Conservation (phyloP, 2,888 invertebrate genomes). For the Pachydiplax longipennis region DNA sequence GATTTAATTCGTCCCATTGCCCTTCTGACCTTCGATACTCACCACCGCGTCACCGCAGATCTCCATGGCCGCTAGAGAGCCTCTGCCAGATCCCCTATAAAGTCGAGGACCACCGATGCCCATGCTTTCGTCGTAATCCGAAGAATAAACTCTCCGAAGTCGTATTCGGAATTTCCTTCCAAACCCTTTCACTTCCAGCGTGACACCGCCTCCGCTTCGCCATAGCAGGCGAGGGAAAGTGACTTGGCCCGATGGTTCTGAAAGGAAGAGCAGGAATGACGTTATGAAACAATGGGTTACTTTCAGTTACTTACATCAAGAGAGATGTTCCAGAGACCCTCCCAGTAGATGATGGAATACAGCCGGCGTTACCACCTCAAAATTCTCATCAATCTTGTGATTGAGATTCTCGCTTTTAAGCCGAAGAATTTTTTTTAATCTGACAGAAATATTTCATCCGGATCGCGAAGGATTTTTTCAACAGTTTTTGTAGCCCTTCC, state of each 20-base stretch:
- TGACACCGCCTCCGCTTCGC: constrained; percentile 2
- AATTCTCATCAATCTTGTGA: too few relatives aligned
- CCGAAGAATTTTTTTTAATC: too few relatives aligned
- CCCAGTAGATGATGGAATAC: not conserved
- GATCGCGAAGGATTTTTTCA: too few relatives aligned
- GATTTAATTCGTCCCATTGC: not conserved
- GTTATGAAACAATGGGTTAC: not conserved
- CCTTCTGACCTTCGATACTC: not conserved
- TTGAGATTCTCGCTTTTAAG: too few relatives aligned
- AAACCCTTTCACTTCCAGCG: constrained; percentile 2
- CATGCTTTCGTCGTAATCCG: not conserved
- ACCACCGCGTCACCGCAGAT: constrained; percentile 3
- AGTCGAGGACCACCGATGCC: not conserved
- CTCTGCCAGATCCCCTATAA: not conserved
- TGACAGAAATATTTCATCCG: too few relatives aligned
- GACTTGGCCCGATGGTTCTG: not conserved
- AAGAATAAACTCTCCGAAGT: not conserved
- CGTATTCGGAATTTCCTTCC: constrained; percentile 29
- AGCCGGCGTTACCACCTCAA: too few relatives aligned
- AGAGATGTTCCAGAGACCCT: not conserved
- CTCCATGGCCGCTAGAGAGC: constrained; percentile 16
- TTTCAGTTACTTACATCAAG: not conserved
- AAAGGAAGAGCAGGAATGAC: not conserved
- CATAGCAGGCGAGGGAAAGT: constrained; percentile 7
- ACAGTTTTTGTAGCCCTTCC: too few relatives aligned